Evolutionary conservation across 1,140 invertebrate genomes (phyloP), one percentile per base, ranked within the genome.

Genomic region (Drosophila sp.): DNA sequence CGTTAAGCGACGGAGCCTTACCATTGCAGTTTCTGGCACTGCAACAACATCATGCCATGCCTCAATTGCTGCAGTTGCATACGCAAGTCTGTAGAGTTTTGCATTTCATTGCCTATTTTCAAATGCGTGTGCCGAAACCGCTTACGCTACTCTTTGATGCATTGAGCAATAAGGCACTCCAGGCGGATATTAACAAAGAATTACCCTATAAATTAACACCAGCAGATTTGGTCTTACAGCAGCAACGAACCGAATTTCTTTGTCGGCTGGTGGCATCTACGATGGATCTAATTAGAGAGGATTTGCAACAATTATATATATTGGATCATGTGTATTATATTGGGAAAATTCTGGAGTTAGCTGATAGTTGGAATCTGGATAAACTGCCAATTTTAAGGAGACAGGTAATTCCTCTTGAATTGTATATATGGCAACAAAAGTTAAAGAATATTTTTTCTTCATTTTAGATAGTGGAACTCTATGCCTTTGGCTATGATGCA

Each of bases 341-440:
- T 92, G 92, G 94, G 80, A 94, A 95, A 80, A 95, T 96, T 68
- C 92, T 95, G 50, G 93, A 93, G 23, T 91, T 98, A 27, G 96
- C 96, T 0, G 94, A 95, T 44, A 94, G 96, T 58, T 98, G 98
- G 97, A 94, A 95, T 66, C 92, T 98, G 33, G 95, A 97, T 89
- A 93, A 94, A 47, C 68, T 78, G 38, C 82, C 79, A 10, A 78
- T 91, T 6, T 63, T 82, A 5, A 70, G 86, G 23, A 96, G 97
- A 80, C 94, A 95, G 72, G 92, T 98, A 38, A 56, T 60, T 4
- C 0, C 11, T 4, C 8, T 1, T 56, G 17, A 25, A 55, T 30
- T 50, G 29, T 41, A 33, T 33, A 33, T 33, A 33, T 17, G 32
- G 32, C 32, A 17, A n/a, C 7, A 8, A 11, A 3, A 38, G 35